Base-by-base conservation (phyloP, 1,140 invertebrate species). In the Pissodes strobi region DNA sequence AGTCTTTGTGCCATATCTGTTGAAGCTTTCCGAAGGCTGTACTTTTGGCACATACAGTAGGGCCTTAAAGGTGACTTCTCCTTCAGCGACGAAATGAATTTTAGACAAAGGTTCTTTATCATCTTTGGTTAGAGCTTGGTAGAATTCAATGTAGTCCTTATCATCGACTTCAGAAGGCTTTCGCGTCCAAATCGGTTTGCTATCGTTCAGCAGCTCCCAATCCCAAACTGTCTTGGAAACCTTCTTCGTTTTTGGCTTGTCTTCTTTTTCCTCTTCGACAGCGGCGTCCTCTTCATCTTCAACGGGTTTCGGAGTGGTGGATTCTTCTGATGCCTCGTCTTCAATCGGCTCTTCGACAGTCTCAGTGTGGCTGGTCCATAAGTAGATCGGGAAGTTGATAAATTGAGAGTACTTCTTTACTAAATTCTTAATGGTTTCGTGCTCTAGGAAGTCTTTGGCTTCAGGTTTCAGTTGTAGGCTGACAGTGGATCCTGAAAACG, bases 331-430 rank as follows among this genome's bases (percentile, higher is more conserved):
- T 72, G 72, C 1, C 69, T 83, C 83, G 4, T 83, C 80, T 2
- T 80, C 79, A 1, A 76, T 64, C 9, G 88, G 84, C 74, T 93
- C 91, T 75, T 96, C 93, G 46, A 94, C 92, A 61, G 92, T 88
- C 66, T 97, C 86, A 18, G 91, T 94, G 80, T 92, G 97, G 77
- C 93, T 95, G 34, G 90, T 86, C 97, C 97, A 99, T 72, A 99
- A 78, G 78, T 94, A 94, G 74, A 99, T 99, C 15, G 94, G 92
- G 84, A 99, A 99, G 79, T 99, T 99, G 72, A 99, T 99, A 79
- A 99, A 99, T 82, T 99, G 97, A 0, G 94, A 98, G 80, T 99
- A 99, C 80, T 99, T 99, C 78, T 92, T 93, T 21, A 99, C 90
- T 3, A 99, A 81, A 66, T 90, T 88, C 68, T 89, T 90, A 13